Evolutionary conservation across 2,888 invertebrate genomes (phyloP).

Genomic region (Abrostola tripartita): DNA sequence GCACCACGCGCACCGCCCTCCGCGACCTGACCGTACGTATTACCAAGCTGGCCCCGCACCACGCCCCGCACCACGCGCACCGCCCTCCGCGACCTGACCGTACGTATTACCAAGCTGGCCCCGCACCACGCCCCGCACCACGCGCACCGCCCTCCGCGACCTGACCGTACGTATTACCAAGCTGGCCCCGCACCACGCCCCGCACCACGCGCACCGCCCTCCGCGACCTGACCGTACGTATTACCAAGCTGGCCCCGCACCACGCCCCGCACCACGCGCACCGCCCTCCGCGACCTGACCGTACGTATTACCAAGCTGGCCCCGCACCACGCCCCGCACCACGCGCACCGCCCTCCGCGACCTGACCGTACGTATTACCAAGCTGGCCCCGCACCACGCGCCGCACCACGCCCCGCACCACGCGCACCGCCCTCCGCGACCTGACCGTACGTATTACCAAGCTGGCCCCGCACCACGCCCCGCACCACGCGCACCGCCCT

Average conservation of each 20-base stretch:
- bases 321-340: too few species aligned
- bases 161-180: not conserved
- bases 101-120: too few species aligned
- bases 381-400: too few species aligned
- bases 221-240: slow-evolving; percentile 1
- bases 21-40: not conserved
- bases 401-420: too few species aligned
- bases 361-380: not conserved
- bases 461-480: too few species aligned
- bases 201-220: not conserved
- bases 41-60: too few species aligned
- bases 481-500: not conserved
- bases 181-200: too few species aligned
- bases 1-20: not conserved
- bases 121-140: too few species aligned
- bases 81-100: slow-evolving; percentile 5
- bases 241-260: too few species aligned
- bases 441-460: not conserved
- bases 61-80: not conserved
- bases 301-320: not conserved
- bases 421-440: not conserved
- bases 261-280: not conserved
- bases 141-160: not conserved
- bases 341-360: not conserved
- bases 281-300: slow-evolving; percentile 4